A percentile compares a stretch with the other conserved stretches of the same genome.
Evolutionary conservation across 1,140 invertebrate genomes (phyloP).

Genomic region (Cydia strobilella): DNA sequence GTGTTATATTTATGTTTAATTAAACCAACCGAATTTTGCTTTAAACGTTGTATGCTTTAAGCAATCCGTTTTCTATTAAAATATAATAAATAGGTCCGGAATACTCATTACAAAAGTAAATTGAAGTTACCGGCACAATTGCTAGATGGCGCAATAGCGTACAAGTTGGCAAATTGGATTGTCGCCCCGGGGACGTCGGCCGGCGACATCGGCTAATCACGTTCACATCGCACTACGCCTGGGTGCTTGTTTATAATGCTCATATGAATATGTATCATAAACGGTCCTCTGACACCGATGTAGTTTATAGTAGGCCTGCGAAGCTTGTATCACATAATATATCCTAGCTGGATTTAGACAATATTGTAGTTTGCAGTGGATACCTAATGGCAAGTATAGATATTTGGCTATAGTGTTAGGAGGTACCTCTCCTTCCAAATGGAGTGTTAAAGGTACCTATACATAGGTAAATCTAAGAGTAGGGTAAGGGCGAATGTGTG

Average conservation of each 20-base stretch:
- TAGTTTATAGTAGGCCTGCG: background rate
- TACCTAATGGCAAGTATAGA: too few relatives aligned
- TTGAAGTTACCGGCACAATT: constrained; percentile 38
- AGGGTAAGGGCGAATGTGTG: too few relatives aligned
- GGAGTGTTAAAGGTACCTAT: too few relatives aligned
- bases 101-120: constrained; percentile 21
- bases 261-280: constrained; percentile 3
- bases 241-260: background rate
- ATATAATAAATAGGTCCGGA: background rate
- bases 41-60: too few relatives aligned
- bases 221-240: constrained; percentile 21
- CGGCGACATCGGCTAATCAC: constrained; percentile 44
- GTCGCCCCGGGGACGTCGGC: constrained; percentile 46
- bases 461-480: too few relatives aligned
- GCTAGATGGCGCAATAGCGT: constrained; percentile 51
- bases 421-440: too few relatives aligned
- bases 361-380: too few relatives aligned
- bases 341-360: too few relatives aligned
- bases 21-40: too few relatives aligned
- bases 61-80: background rate
- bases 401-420: too few relatives aligned
- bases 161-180: constrained; percentile 61
- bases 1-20: too few relatives aligned
- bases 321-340: too few relatives aligned
- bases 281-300: background rate